Conservation (phyloP, 2,113 vertebrate genomes). For the Paramisgurnus dabryanus region DNA sequence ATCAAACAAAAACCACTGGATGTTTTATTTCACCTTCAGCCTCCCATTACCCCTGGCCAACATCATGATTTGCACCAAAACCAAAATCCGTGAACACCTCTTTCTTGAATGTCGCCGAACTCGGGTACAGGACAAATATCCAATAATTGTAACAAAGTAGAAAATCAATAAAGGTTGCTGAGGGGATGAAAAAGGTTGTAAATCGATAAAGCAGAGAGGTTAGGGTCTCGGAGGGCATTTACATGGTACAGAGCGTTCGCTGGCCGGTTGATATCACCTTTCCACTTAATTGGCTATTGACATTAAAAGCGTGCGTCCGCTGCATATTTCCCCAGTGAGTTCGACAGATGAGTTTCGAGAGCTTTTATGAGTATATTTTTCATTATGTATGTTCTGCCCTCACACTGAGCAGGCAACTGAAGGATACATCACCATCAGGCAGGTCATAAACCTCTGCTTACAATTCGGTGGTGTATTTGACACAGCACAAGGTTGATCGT, state of each 20-base stretch:
- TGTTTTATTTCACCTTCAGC: background rate
- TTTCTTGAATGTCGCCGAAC: slow-evolving; percentile 1
- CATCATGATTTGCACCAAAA: background rate
- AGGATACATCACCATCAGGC: background rate
- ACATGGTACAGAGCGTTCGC: slow-evolving; percentile 24
- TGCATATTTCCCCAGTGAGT: slow-evolving; percentile 18
- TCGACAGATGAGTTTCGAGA: slow-evolving; percentile 8
- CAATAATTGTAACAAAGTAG: slow-evolving; percentile 60
- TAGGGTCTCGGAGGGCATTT: slow-evolving; percentile 44
- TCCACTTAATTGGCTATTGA: slow-evolving; percentile 37
- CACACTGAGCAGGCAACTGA: background rate
- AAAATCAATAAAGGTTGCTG: slow-evolving; percentile 55
- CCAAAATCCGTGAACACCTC: background rate
- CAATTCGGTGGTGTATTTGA: background rate
- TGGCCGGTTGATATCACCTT: slow-evolving; percentile 13
- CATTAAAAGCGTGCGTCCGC: slow-evolving; percentile 11
- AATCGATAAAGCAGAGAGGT: slow-evolving; percentile 53
- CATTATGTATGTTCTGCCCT: background rate
- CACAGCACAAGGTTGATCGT: background rate
- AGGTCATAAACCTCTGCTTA: background rate
- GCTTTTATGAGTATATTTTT: background rate
- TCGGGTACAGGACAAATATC: slow-evolving; percentile 41
- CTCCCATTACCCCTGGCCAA: background rate
- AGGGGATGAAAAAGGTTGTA: slow-evolving; percentile 46
- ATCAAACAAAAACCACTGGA: too few species aligned